Base-by-base conservation (phyloP, 1,140 invertebrate genomes). In the Palaemon carinicauda region DNA sequence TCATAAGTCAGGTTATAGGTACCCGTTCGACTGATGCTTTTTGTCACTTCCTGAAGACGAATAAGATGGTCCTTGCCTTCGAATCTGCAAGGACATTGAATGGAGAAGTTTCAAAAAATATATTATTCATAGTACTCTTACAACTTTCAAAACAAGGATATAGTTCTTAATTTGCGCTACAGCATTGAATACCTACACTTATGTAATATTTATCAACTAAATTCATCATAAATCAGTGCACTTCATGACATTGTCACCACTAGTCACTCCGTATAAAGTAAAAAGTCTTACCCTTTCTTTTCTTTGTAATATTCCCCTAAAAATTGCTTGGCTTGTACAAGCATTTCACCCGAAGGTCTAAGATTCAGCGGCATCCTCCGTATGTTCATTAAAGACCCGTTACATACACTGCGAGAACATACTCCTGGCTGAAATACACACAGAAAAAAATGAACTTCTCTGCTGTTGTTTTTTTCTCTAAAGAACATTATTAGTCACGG, bases 1-100 rank as follows among this genome's bases (percentile, higher is more conserved):
- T 96, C 97, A 91, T 96, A 96, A 15, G 96, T 98, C 71, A 98
- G 93, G 90, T 98, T 95, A 92, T 98, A 98, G n/a, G 95, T 96
- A 7, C 92, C 92, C 0, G 81, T 91, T 15, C 86, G 86, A 15
- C 91, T 88, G 1, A 97, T 95, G 50, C 94, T 94, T 0, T 92
- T 91, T 19, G 94, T 91, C 0, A 98, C 95, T 91, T 97, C 96
- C 75, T 88, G 80, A 89, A 90, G 90, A 29, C 93, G 88, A 77
- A 91, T 90, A 12, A 90, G 89, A 81, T 93, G 92, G 7, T 80
- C 74, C 27, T 73, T 69, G 65, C 86, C 69, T 24, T 60, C 73
- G 29, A 31, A 78, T 51, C 80, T 85, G 51, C 15, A 21, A 17
- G 10, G n/a, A 29, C 10, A 10, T 93, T 82, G 87, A 77, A 86